Conservation (phyloP, 1,140 invertebrate species). For the Conus ventricosus region DNA sequence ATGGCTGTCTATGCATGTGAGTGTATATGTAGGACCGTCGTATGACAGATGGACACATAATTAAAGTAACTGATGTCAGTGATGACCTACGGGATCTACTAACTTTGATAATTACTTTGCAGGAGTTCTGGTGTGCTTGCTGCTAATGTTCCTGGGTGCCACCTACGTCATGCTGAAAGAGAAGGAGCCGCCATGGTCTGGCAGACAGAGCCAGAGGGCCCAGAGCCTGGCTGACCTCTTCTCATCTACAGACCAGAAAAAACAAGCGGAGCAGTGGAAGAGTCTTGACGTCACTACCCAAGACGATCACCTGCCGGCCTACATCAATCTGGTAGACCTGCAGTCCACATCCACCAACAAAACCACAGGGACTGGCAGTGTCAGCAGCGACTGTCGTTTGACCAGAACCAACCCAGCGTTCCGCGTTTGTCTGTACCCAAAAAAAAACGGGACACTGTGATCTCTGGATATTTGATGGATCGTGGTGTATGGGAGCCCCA, state of each 20-base stretch:
- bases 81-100: no score
- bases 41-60: no score
- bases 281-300: constrained; percentile 34
- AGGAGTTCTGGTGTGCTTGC: neutral
- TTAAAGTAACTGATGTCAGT: no score
- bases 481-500: constrained; percentile 66
- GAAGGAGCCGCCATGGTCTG: neutral
- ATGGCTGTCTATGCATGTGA: no score
- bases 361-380: neutral
- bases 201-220: neutral
- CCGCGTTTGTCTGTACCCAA: constrained; percentile 57
- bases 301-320: constrained; percentile 24
- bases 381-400: constrained; percentile 47
- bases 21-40: no score
- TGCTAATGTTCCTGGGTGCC: neutral
- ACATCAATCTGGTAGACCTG: constrained; percentile 39
- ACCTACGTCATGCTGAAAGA: neutral
- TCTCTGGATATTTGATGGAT: constrained; percentile 56
- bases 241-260: neutral
- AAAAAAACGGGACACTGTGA: constrained; percentile 53
- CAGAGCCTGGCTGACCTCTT: neutral
- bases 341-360: neutral
- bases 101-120: neutral
- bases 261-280: constrained; percentile 21
- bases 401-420: constrained; percentile 53